Conservation (phyloP, 2,113 vertebrate genomes). For the Sturnus vulgaris region DNA sequence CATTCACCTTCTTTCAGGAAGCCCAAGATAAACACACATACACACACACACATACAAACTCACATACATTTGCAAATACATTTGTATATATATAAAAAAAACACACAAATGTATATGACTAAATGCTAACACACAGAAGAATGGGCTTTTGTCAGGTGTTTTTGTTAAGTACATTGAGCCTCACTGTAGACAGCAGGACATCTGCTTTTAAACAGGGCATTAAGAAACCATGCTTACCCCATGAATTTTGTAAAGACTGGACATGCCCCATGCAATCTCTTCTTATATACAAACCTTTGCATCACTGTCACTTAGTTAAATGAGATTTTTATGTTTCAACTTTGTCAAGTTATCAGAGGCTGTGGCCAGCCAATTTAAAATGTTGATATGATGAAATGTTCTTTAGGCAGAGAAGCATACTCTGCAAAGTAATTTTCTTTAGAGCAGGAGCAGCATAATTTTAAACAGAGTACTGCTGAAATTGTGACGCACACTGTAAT, state of each 20-base stretch:
- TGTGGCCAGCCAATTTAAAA: neutral
- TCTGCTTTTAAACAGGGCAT: neutral
- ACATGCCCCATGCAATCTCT: neutral
- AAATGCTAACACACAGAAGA: neutral
- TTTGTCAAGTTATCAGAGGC: neutral
- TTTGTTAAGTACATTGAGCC: neutral
- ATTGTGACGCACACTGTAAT: neutral
- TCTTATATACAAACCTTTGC: neutral
- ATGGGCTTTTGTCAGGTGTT: neutral
- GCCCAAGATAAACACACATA: neutral
- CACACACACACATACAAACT: neutral
- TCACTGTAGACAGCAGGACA: neutral
- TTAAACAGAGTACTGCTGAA: neutral
- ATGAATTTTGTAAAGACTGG: neutral
- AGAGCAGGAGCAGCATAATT: neutral
- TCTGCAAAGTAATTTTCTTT: conserved; percentile 7
- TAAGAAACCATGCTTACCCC: neutral
- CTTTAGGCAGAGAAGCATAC: neutral
- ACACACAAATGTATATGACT: neutral
- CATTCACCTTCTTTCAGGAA: neutral
- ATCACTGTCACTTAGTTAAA: neutral
- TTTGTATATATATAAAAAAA: neutral
- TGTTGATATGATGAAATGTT: neutral
- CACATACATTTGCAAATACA: neutral
- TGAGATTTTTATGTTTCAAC: neutral